A percentile compares a stretch with the other conserved stretches of the same genome.
Conservation (phyloP, 2,113 vertebrate species). For the Urocolius indicus region DNA sequence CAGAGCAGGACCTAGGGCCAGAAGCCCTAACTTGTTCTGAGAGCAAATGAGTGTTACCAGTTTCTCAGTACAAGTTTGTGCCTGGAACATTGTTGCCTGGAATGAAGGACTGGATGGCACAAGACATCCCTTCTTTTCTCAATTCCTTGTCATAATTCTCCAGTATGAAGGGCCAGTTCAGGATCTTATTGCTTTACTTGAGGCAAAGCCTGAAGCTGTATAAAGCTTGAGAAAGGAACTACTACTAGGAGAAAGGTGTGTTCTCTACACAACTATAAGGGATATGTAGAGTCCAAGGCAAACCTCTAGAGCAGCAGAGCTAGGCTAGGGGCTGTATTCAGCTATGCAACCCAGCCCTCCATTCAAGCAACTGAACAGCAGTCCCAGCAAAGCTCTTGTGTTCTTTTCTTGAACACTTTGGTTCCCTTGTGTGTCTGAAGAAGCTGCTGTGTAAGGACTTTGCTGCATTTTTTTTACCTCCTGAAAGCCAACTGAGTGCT, state of each 20-base stretch:
- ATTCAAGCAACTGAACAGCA: not conserved
- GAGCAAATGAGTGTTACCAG: not conserved
- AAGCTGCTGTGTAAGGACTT: not conserved
- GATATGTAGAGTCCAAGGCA: not conserved
- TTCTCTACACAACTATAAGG: not conserved
- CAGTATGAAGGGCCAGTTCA: not conserved
- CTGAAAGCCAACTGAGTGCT: slow-evolving; percentile 79
- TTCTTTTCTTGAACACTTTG: not conserved
- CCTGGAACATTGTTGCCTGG: not conserved
- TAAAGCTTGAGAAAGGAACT: not conserved
- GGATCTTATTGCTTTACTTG: not conserved
- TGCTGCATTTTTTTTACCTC: slow-evolving; percentile 76
- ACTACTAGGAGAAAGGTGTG: not conserved
- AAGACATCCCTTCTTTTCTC: not conserved
- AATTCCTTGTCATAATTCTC: not conserved
- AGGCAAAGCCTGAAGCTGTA: not conserved
- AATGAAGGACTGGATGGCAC: not conserved
- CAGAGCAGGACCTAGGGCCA: not conserved
- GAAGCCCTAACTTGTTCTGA: not conserved
- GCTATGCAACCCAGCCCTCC: not conserved
- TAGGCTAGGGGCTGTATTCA: not conserved
- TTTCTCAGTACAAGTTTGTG: not conserved
- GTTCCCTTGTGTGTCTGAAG: not conserved
- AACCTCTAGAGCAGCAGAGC: not conserved
- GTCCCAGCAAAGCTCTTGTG: not conserved